Percentiles rank a stretch among this genome's conserved stretches.
phyloP scores from a whole-genome alignment of 2,888 invertebrate species.

The Clitarchus hookeri region DNA sequence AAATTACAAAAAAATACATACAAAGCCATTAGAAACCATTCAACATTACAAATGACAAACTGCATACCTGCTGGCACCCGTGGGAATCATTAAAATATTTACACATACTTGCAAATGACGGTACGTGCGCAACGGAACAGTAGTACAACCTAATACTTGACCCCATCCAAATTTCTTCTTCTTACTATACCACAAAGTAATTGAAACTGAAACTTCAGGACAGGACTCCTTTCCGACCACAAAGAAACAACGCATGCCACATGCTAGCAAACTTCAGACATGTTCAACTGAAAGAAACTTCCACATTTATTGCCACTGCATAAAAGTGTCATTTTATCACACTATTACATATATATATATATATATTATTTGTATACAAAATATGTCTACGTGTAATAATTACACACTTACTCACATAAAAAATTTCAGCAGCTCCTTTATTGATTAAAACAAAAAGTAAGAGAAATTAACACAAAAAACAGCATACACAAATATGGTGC shows the following conservation, averaged over 20 bases:
- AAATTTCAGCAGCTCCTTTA: background rate
- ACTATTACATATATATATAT: too few relatives aligned
- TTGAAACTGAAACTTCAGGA: background rate
- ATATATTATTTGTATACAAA: background rate
- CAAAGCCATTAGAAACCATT: slow-evolving; percentile 7
- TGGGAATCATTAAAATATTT: background rate
- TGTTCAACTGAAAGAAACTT: background rate
- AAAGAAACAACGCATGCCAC: background rate
- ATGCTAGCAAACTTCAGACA: background rate
- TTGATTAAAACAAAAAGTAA: background rate
- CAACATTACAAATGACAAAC: slow-evolving; percentile 11
- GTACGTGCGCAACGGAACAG: background rate
- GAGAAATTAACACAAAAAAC: slow-evolving; percentile 7
- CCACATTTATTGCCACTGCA: background rate
- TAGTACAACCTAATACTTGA: background rate
- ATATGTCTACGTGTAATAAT: background rate
- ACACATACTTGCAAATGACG: background rate
- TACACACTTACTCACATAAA: background rate
- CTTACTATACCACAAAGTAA: background rate
- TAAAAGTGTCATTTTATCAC: background rate
- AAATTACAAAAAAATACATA: background rate
- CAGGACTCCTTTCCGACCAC: background rate
- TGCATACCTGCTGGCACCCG: background rate
- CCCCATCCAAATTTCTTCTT: background rate
- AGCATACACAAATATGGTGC: background rate